These are phyloP conservation scores for Neofelis nebulosa DNA, from an alignment of 2,113 vertebrate species.

Conservation along the genomic window DNA sequence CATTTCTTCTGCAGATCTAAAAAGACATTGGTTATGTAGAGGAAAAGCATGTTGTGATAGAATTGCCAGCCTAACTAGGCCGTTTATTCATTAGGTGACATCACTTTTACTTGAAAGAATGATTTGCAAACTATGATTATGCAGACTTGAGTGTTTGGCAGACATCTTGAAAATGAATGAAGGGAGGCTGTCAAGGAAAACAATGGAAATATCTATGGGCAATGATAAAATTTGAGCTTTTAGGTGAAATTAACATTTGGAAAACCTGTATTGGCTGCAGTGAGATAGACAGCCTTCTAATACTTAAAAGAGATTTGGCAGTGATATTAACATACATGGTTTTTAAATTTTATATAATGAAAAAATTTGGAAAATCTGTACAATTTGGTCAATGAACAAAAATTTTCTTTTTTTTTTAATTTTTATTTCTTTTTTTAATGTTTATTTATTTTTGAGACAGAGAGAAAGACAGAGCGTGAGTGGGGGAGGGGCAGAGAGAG, in stretches of 20 bases:
- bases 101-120: neutral
- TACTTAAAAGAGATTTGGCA: neutral
- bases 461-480: too few species aligned
- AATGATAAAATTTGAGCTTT: neutral
- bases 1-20: neutral
- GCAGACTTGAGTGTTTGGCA: neutral
- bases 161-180: neutral
- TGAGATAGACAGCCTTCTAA: neutral
- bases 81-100: neutral
- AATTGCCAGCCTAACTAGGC: neutral
- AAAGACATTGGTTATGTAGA: neutral
- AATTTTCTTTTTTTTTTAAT: too few species aligned
- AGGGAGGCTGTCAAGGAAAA: neutral
- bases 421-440: too few species aligned
- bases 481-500: too few species aligned
- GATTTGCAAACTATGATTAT: neutral
- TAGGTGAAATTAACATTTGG: neutral
- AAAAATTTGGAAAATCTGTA: constrained; percentile 9
- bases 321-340: neutral
- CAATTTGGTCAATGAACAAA: neutral
- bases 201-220: neutral
- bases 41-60: neutral
- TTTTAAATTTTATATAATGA: neutral
- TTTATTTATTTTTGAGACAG: too few species aligned
- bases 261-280: neutral